Conservation (phyloP, 2,888 invertebrate genomes). For the Gandaritis pyraliata region DNA sequence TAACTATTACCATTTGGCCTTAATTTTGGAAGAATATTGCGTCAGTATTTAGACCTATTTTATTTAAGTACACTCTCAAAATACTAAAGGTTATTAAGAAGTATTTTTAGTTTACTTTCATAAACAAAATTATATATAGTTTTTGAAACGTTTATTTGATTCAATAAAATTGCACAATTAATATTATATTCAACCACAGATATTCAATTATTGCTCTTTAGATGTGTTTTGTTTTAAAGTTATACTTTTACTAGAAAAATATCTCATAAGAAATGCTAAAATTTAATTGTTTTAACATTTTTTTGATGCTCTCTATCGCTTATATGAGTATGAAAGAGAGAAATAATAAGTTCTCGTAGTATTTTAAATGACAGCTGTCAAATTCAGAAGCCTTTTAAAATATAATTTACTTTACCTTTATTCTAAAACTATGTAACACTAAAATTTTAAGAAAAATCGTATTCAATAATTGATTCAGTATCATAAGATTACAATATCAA, state of each 20-base stretch:
- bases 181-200: constrained; percentile 14
- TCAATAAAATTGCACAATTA: constrained; percentile 15
- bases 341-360: neutral
- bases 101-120: constrained; percentile 7
- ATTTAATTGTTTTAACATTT: neutral
- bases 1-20: constrained; percentile 76
- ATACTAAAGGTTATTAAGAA: constrained; percentile 40
- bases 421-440: constrained; percentile 33
- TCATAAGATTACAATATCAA: constrained; percentile 47
- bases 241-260: constrained; percentile 18
- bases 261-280: constrained; percentile 19
- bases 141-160: constrained; percentile 21
- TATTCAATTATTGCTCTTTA: constrained; percentile 22
- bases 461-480: constrained; percentile 48
- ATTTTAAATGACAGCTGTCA: constrained; percentile 5
- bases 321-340: neutral
- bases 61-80: constrained; percentile 54
- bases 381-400: constrained; percentile 21
- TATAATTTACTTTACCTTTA: constrained; percentile 9
- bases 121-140: constrained; percentile 22
- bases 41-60: constrained; percentile 34
- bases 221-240: constrained; percentile 20
- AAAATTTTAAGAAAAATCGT: constrained; percentile 46
- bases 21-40: constrained; percentile 78
- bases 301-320: neutral